Evolutionary conservation across 2,113 vertebrate genomes (phyloP), one percentile per base, ranked within the genome.

Genomic region (Neoarius graeffei): DNA sequence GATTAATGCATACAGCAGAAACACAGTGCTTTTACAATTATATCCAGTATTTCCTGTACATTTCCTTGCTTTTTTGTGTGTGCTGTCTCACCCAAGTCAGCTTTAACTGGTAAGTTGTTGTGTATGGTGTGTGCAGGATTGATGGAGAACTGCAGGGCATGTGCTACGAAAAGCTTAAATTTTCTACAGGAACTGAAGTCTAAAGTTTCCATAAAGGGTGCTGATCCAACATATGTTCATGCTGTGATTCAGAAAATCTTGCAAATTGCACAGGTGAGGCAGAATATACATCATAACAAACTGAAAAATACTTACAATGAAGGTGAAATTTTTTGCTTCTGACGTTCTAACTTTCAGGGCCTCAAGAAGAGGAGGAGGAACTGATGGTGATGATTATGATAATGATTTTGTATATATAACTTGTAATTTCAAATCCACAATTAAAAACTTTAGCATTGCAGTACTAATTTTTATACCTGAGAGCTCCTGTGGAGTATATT

Each of bases 201-300:
- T 52, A 96, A 92, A 89, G 91, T 94, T 89, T 92, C 92, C 0
- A 85, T 99, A 77, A 89, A 83, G 7, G 85, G 2, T 3, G 97
- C 97, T 0, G 94, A 96, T 92, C 96, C 97, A 0, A 89, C 91
- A 23, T 91, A 92, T 0, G 91, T 97, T 87, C 93, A 91, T 27
- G 13, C 0, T 2, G 92, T 94, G 0, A 89, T 99, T 35, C 94
- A 91, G 85, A 95, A 93, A 62, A 95, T 99, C 91, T 93, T 99
- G 14, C 91, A 94, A 85, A 94, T 99, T 89, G 98, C 96, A 86
- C 96, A 98, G 97, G 98, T 98, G 89, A 90, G 92, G 25, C 0
- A 83, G 20, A 64, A 77, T 83, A 10, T 60, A 17, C 7, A 73
- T 57, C 25, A 54, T n/a, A 4, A 60, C 54, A 60, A 62, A 62